These are phyloP conservation scores for Drosophila koepferae DNA, from an alignment of 2,888 invertebrate species.

Conservation along the genomic window DNA sequence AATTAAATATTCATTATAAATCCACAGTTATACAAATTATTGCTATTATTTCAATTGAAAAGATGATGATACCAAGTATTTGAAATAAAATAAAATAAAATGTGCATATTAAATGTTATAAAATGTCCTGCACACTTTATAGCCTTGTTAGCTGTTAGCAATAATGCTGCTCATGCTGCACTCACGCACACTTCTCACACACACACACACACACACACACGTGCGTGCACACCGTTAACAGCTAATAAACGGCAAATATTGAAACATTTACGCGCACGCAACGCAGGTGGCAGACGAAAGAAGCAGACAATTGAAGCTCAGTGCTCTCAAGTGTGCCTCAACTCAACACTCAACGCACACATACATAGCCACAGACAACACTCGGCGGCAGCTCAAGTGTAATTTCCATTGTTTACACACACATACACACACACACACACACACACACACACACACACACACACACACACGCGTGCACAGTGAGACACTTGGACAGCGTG, in stretches of 20 bases:
- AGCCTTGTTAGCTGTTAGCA: not conserved
- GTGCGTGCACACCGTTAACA: slow-evolving; percentile 23
- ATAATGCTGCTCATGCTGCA: not conserved
- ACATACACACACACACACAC: slow-evolving; percentile 10
- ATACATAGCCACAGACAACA: slow-evolving; percentile 8
- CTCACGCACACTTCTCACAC: not conserved
- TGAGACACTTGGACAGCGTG: slow-evolving; percentile 27
- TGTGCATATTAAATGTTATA: slow-evolving; percentile 1
- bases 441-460: slow-evolving; percentile 15
- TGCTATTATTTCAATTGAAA: not conserved
- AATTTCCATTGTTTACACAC: slow-evolving; percentile 69
- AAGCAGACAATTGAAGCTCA: slow-evolving; percentile 40
- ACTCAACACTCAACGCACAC: slow-evolving; percentile 41
- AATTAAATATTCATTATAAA: no score
- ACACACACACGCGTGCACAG: not conserved
- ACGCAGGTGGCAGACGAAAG: slow-evolving; percentile 29
- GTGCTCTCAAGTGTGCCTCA: slow-evolving; percentile 45
- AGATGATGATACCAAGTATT: not conserved
- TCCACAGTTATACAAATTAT: no score
- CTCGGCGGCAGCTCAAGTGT: slow-evolving; percentile 65
- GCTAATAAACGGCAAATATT: slow-evolving; percentile 74
- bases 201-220: not conserved
- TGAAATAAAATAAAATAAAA: slow-evolving; percentile 5
- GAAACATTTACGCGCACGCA: slow-evolving; percentile 71
- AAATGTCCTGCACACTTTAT: not conserved